phyloP scores from a whole-genome alignment of 2,888 invertebrate species.

The Bhutanitis thaidina region DNA sequence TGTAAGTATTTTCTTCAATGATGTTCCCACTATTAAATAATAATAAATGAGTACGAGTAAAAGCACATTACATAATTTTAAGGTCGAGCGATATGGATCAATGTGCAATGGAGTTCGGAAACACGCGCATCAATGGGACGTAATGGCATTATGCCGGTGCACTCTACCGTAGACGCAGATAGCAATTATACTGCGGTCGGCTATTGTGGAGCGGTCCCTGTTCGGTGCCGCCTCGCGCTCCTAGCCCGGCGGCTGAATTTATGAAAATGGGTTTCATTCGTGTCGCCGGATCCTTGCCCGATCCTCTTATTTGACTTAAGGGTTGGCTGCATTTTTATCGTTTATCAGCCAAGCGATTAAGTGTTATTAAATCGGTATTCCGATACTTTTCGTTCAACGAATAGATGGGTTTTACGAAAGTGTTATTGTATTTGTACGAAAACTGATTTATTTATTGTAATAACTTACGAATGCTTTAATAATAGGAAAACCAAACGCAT shows the following conservation, averaged over 20 bases:
- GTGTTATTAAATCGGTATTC: conserved; percentile 5
- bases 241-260: conserved; percentile 7
- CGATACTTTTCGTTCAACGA: neutral
- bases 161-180: conserved; percentile 36
- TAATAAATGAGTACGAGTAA: no score
- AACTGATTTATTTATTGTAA: neutral
- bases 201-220: conserved; percentile 40
- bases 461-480: no score
- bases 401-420: neutral
- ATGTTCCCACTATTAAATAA: no score
- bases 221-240: conserved; percentile 13
- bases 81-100: neutral
- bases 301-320: conserved; percentile 14
- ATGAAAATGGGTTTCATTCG: conserved; percentile 14
- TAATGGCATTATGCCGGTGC: conserved; percentile 56
- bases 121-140: conserved; percentile 40
- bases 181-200: conserved; percentile 50
- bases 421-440: neutral
- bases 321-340: conserved; percentile 15
- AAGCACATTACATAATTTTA: neutral
- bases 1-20: no score
- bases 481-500: no score
- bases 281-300: conserved; percentile 8
- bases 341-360: conserved; percentile 17
- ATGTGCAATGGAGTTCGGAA: conserved; percentile 31